Evolutionary conservation across 2,113 vertebrate species (phyloP).

Genomic region (Mus pahari): DNA sequence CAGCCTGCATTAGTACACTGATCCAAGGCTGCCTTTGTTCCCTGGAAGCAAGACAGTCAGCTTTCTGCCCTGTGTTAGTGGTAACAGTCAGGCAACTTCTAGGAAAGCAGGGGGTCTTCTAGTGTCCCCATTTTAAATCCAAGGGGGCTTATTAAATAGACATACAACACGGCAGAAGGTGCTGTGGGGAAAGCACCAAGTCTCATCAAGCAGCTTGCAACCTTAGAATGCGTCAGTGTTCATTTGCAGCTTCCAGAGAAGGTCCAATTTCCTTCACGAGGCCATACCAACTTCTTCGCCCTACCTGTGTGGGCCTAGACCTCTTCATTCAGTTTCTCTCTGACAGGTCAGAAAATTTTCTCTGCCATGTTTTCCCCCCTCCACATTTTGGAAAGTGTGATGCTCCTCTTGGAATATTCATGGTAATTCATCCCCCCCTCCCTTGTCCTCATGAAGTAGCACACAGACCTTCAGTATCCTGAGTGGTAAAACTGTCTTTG

Average conservation of each 20-base stretch:
- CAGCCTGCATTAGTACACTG: not conserved
- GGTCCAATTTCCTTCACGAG: not conserved
- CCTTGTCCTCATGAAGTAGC: not conserved
- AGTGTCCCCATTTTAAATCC: not conserved
- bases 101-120: not conserved
- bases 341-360: not conserved
- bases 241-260: not conserved
- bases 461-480: not conserved
- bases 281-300: fast-evolving
- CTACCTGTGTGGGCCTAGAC: fast-evolving
- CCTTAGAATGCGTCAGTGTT: not conserved
- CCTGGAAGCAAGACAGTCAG: not conserved
- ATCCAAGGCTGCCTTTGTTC: not conserved
- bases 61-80: not conserved
- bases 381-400: not conserved
- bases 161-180: not conserved
- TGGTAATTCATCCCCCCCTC: not conserved
- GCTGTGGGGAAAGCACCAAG: not conserved
- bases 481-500: not conserved
- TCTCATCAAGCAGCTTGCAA: not conserved
- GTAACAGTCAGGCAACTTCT: not conserved
- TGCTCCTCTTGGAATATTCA: not conserved
- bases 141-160: not conserved
- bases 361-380: fast-evolving
- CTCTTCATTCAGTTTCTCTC: not conserved